phyloP scores from a whole-genome alignment of 2,888 invertebrate species.

The Osmoderma eremita region DNA sequence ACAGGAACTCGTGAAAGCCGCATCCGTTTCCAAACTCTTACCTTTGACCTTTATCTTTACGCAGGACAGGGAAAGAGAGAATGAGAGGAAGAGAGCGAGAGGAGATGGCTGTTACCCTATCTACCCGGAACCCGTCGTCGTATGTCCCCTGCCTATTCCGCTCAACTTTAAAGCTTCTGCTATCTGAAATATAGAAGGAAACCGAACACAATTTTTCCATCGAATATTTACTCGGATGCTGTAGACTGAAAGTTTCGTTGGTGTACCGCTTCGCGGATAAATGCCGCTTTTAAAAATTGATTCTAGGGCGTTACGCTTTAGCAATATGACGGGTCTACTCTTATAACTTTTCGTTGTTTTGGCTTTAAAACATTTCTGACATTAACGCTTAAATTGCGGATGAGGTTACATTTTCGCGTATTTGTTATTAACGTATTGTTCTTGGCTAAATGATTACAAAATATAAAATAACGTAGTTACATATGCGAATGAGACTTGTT shows the following conservation, averaged over 20 bases:
- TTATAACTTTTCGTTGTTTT: background rate
- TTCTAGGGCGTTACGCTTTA: slow-evolving; percentile 3
- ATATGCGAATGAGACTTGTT: too few species aligned
- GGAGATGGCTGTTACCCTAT: background rate
- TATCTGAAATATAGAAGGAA: slow-evolving; percentile 23
- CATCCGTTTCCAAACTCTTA: slow-evolving; percentile 25
- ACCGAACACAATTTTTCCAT: slow-evolving; percentile 35
- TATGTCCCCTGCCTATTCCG: background rate
- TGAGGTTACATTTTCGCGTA: too few species aligned
- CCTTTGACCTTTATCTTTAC: slow-evolving; percentile 32
- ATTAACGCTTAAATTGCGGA: too few species aligned
- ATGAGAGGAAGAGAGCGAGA: background rate
- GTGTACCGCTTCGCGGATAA: slow-evolving; percentile 28
- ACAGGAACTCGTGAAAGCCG: slow-evolving; percentile 4
- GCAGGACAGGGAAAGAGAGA: background rate
- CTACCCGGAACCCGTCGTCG: slow-evolving; percentile 7
- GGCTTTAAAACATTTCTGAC: background rate
- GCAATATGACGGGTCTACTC: background rate
- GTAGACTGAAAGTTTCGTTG: slow-evolving; percentile 22
- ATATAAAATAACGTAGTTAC: too few species aligned
- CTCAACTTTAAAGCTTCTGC: slow-evolving; percentile 24
- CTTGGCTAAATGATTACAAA: too few species aligned
- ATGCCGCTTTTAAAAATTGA: slow-evolving; percentile 25
- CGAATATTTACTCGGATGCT: slow-evolving; percentile 32
- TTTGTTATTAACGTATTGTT: too few species aligned